These are phyloP conservation scores for Tetramorium bicarinatum DNA, from an alignment of 2,888 invertebrate genomes.

Conservation along the genomic window DNA sequence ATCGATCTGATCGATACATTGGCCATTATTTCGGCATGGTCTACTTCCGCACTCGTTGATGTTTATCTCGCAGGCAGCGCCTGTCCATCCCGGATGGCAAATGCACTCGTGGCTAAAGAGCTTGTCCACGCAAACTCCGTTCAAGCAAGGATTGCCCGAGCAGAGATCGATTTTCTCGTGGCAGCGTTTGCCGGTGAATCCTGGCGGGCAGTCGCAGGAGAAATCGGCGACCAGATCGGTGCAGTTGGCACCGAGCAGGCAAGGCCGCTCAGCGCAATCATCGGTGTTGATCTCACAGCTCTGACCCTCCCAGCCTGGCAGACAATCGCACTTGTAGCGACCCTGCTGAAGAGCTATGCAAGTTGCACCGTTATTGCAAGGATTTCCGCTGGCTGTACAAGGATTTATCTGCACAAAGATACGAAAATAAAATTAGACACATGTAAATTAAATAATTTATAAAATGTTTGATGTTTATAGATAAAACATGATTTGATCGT, in stretches of 20 bases:
- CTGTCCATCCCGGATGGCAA: slow-evolving; percentile 97
- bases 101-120: slow-evolving; percentile 95
- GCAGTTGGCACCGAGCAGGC: slow-evolving; percentile 95
- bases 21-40: slow-evolving; percentile 97
- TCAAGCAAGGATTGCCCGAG: slow-evolving; percentile 95
- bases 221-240: slow-evolving; percentile 98
- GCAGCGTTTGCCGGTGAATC: slow-evolving; percentile 98
- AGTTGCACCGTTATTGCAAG: slow-evolving; percentile 96
- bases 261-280: slow-evolving; percentile 97
- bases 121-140: slow-evolving; percentile 97
- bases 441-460: not conserved
- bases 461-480: not conserved
- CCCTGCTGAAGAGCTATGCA: slow-evolving; percentile 97
- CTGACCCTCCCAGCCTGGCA: slow-evolving; percentile 99
- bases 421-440: not conserved
- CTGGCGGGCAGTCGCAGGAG: slow-evolving; percentile 96
- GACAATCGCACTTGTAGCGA: slow-evolving; percentile 97
- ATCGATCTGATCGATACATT: slow-evolving; percentile 95
- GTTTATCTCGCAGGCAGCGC: slow-evolving; percentile 94
- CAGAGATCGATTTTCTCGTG: slow-evolving; percentile 98
- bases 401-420: slow-evolving; percentile 91
- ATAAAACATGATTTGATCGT: not conserved
- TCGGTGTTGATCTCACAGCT: slow-evolving; percentile 97
- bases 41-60: slow-evolving; percentile 95
- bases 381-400: slow-evolving; percentile 95